Evolutionary conservation across 2,797 vertebrate genomes (phyloP).

Genomic region (Siniperca scherzeri): DNA sequence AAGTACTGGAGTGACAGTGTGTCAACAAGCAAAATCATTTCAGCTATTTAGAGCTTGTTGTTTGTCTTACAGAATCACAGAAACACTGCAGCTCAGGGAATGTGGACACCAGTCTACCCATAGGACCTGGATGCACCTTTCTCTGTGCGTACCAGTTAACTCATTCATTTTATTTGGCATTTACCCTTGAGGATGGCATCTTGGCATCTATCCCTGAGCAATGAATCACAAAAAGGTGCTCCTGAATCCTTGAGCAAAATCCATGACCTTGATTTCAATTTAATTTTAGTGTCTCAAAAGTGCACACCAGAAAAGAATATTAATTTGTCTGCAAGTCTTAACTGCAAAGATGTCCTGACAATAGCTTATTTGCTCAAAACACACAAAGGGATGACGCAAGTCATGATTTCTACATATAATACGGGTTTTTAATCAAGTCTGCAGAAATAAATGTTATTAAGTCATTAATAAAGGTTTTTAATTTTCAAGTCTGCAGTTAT

Average conservation of each 20-base stretch:
- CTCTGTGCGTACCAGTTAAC: background rate
- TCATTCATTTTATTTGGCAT: constrained; percentile 44
- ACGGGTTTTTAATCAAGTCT: background rate
- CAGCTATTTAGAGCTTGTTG: constrained; percentile 24
- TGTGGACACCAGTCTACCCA: background rate
- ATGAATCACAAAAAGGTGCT: constrained; percentile 50
- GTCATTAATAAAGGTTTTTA: background rate
- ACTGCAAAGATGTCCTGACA: background rate
- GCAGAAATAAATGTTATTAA: background rate
- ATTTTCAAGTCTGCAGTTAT: background rate
- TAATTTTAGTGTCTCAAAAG: constrained; percentile 9
- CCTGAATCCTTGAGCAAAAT: constrained; percentile 35
- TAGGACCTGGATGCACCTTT: constrained; percentile 5
- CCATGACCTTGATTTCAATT: constrained; percentile 48
- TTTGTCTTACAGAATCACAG: constrained; percentile 22
- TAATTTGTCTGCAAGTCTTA: background rate
- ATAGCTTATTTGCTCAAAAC: background rate
- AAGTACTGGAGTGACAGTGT: constrained; percentile 23
- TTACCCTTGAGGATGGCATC: constrained; percentile 49
- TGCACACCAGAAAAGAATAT: background rate
- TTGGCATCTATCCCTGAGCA: constrained; percentile 60
- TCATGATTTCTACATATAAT: background rate
- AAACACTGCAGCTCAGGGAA: constrained; percentile 3
- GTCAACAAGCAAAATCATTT: constrained; percentile 40
- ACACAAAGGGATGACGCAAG: background rate